phyloP scores from a whole-genome alignment of 2,888 invertebrate genomes.

The Sinohyriopsis cumingii region DNA sequence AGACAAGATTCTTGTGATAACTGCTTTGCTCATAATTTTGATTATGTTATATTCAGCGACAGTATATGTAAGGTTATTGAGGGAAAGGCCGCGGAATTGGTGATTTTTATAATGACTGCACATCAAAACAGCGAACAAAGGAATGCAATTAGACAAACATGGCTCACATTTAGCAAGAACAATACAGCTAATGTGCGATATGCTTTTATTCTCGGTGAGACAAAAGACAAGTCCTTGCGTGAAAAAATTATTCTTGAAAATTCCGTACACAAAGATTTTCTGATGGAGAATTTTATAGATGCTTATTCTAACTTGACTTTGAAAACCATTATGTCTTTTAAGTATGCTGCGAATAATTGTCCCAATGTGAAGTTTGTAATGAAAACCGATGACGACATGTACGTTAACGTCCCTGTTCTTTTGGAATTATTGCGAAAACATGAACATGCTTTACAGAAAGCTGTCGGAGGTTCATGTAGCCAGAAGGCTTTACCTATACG shows the following conservation, averaged over 20 bases:
- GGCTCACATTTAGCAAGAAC: conserved; percentile 22
- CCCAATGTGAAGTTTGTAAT: conserved; percentile 25
- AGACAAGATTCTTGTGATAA: conserved; percentile 14
- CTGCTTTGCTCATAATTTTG: conserved; percentile 30
- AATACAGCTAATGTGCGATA: conserved; percentile 30
- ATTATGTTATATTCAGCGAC: conserved; percentile 24
- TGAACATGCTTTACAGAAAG: conserved; percentile 10
- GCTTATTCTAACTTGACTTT: conserved; percentile 30
- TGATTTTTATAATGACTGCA: conserved; percentile 26
- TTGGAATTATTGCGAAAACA: conserved; percentile 2
- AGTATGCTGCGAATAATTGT: conserved; percentile 29
- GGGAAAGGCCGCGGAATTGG: conserved; percentile 16
- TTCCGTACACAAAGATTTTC: conserved; percentile 22
- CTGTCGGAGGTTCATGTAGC: conserved; percentile 33
- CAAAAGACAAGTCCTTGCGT: conserved; percentile 2
- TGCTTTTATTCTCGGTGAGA: conserved; percentile 35
- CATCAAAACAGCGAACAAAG: conserved; percentile 18
- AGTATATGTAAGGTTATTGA: conserved; percentile 20
- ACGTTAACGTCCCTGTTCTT: conserved; percentile 13
- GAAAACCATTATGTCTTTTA: conserved; percentile 35
- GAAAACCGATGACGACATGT: conserved; percentile 43
- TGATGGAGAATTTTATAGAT: conserved; percentile 31
- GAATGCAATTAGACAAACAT: conserved; percentile 33
- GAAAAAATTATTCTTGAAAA: conserved; percentile 18
- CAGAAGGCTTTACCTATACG: conserved; percentile 26